Evolutionary conservation across 2,888 invertebrate species (phyloP), one percentile per base, ranked within the genome.

Genomic region (Hypomecis atomaria): DNA sequence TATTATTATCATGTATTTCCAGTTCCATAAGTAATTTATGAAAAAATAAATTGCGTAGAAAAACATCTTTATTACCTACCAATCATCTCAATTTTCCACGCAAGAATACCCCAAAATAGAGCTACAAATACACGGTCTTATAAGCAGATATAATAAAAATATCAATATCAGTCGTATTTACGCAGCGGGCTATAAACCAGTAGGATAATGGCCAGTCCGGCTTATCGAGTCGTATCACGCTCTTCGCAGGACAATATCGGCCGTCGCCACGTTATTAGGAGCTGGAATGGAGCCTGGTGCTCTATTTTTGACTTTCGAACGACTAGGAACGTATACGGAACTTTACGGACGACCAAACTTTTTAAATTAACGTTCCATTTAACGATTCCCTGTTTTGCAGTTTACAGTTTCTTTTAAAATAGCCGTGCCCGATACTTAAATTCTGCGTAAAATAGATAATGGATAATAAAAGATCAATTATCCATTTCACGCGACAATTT

Each of bases 171-270:
- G 44, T 60, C 62, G 61, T 70, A 65, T 64, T 62, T 69, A 70
- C 72, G 65, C 66, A 64, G 68, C 54, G 62, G 63, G 68, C 67
- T 68, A 71, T 76, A 73, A 72, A 73, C 59, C 69, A 66, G 72
- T 67, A 66, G 71, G 68, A 74, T 74, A 72, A 73, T 71, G 69
- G 66, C 58, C 55, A 50, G 66, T 62, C 66, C 65, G 66, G 67
- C 65, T 72, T 75, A 72, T 71, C 71, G 63, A 72, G 71, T 73
- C 71, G 60, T 54, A 69, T 75, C 75, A 75, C 75, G 74, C 69
- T 66, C 65, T 66, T 66, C 59, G 53, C 61, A 65, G 66, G 72
- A 67, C 65, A 69, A 70, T 69, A 72, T 72, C 62, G 62, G 62
- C 23, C 55, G 52, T 47, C 57, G 53, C 11, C 60, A 36, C 57